Base-by-base conservation (phyloP, 2,113 vertebrate species). In the Oncorhynchus tshawytscha region DNA sequence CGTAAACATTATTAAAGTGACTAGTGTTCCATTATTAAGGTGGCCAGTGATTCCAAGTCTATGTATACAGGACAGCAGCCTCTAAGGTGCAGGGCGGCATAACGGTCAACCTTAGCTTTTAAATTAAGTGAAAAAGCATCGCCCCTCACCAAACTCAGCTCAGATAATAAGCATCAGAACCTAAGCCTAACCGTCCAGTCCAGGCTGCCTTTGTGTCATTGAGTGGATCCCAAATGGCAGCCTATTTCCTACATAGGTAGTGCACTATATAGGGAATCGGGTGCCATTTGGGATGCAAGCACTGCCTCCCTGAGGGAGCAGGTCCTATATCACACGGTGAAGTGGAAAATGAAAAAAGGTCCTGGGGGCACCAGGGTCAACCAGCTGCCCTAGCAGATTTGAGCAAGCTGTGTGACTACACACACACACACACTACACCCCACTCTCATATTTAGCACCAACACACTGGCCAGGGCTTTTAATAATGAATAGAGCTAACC, bases 381-480 rank as follows among this genome's bases (percentile, higher is more conserved):
- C 62, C 73, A 74, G 62, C 73, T 74, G 73, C 13, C 64, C 73
- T 27, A 18, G 22, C 70, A 68, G 64, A 67, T 74, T 65, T 72
- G 51, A 72, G 71, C 27, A 54, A 29, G 49, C 71, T 72, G 22
- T 74, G 34, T 51, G 39, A 74, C 73, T 12, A 45, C 31, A 34
- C 31, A 34, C 29, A 29, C 27, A 29, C 72, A 74, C 72, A 74
- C 71, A 27, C 25, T 74, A 60, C 16, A 66, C 24, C 45, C 60
- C 62, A 74, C 39, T 49, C 62, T 4, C 39, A 24, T 66, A 45
- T 67, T 24, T 66, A 49, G 62, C 62, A 65, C 62, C 62, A 49
- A 45, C 24, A 65, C 39, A 20, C 62, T 49, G 73, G 59, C 59
- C 6, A 62, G 18, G 59, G n/a, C 51, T 29, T 72, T 45, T 11